Evolutionary conservation across 2,888 invertebrate species (phyloP).

Genomic region (Coelopa pilipes): DNA sequence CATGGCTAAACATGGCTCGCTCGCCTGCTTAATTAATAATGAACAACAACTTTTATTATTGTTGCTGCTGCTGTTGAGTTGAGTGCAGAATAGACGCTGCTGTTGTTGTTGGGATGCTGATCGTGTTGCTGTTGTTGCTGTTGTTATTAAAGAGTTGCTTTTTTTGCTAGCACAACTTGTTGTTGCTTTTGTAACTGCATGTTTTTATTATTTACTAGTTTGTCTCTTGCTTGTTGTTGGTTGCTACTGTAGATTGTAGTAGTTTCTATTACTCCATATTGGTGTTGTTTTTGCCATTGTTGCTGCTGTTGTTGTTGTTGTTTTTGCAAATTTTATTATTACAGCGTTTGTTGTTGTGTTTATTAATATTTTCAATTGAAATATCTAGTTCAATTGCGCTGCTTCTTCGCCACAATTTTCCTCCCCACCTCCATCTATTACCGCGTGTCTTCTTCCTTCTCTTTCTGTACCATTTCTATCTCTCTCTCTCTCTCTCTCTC

Average conservation of each 20-base stretch:
- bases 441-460: slow-evolving; percentile 12
- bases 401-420: too few relatives aligned
- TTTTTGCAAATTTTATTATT: too few relatives aligned
- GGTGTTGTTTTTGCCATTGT: too few relatives aligned
- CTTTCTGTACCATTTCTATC: neutral
- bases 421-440: too few relatives aligned
- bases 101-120: slow-evolving; percentile 8
- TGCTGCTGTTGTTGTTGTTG: too few relatives aligned
- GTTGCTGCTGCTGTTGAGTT: slow-evolving; percentile 22
- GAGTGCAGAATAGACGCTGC: too few relatives aligned
- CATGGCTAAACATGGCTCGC: neutral
- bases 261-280: slow-evolving; percentile 24
- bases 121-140: neutral
- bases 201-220: neutral
- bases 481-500: neutral
- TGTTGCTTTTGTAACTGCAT: too few relatives aligned
- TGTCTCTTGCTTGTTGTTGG: neutral
- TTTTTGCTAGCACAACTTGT: too few relatives aligned
- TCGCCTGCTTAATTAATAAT: slow-evolving; percentile 26
- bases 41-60: slow-evolving; percentile 25
- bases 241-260: too few relatives aligned
- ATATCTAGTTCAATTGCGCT: slow-evolving; percentile 34
- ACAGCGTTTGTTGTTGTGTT: too few relatives aligned
- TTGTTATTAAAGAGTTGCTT: too few relatives aligned
- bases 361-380: slow-evolving; percentile 37